phyloP scores from a whole-genome alignment of 92 coral and sea anemone species.

The Scolanthus callimorphus region DNA sequence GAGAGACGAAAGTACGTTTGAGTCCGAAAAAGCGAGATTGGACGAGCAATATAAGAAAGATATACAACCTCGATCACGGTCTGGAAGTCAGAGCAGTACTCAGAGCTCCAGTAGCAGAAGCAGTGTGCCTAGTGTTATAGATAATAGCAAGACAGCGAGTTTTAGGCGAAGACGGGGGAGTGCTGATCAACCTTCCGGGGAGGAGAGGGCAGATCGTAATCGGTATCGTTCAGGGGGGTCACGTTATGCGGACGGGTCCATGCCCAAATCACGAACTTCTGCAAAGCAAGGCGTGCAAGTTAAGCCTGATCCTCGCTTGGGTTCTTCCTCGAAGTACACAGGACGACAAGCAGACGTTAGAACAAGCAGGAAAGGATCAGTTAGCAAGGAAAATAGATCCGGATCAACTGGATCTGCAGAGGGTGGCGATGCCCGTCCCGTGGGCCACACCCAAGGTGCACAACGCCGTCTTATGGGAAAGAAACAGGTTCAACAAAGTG shows the following conservation, averaged over 20 bases:
- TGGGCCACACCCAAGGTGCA: too few species aligned
- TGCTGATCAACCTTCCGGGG: constrained; percentile 1
- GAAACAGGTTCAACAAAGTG: too few species aligned
- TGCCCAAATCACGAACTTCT: too few species aligned
- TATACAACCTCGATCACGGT: constrained; percentile 13
- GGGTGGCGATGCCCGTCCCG: too few species aligned
- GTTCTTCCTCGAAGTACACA: too few species aligned
- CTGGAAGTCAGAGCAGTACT: constrained; percentile 63
- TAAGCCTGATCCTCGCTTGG: too few species aligned
- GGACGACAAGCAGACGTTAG: too few species aligned
- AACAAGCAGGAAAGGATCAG: too few species aligned
- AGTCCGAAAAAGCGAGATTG: constrained; percentile 30
- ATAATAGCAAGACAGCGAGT: constrained; percentile 30
- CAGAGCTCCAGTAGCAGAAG: constrained; percentile 78
- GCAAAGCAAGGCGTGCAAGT: too few species aligned
- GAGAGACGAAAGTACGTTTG: constrained; percentile 13
- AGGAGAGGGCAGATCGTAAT: constrained; percentile 12
- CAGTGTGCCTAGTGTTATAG: constrained; percentile 68
- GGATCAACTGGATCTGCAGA: background rate
- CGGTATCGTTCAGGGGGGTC: constrained; percentile 21
- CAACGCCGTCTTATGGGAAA: too few species aligned
- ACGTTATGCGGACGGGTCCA: too few species aligned
- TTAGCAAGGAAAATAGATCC: background rate
- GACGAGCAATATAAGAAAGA: constrained; percentile 53
- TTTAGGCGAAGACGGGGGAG: constrained; percentile 7